Base-by-base conservation (phyloP, 2,797 vertebrate genomes). In the Diglossa cyanea region DNA sequence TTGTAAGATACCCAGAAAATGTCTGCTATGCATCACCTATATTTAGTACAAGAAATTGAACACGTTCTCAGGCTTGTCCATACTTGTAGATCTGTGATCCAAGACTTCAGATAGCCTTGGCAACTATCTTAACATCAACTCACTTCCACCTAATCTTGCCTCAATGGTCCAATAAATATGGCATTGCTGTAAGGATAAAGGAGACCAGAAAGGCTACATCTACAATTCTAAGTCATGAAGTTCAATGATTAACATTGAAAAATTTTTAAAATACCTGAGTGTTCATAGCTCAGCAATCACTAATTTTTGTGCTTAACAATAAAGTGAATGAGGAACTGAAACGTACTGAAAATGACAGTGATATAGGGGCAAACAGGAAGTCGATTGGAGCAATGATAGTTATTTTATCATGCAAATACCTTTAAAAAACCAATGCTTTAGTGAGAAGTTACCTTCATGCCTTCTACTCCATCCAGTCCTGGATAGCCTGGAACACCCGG, bases 401-500 rank as follows among this genome's bases (percentile, higher is more conserved):
- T 57, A 39, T 14, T 77, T 72, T 61, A 39, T 84, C 7, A 58
- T 33, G 10, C 6, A 82, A 79, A 66, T n/a, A 66, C 7, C 8
- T 60, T 40, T 28, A 2, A 28, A 68, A 90, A 42, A 24, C 0
- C 40, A 90, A 37, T 6, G 13, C 13, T 81, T 73, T 47, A 58
- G 9, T 24, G 42, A 67, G n/a, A 84, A 84, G 31, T 97, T 98
- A 99, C 99, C 99, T 99, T 99, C 53, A 92, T 74, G 96, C 99
- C 99, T 63, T 65, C 60, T 3, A 97, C 97, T 93, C 99, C 99
- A 91, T 96, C 93, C 75, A 97, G 94, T 37, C 99, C 98, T 11
- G 95, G 71, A 51, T 90, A 95, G 63, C 99, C 99, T 89, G 96
- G 63, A 71, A 91, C 44, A 8, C 99, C 99, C 10, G 55, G 77